Conservation (phyloP, 2,113 vertebrate genomes). For the Sminthopsis crassicaudata region DNA sequence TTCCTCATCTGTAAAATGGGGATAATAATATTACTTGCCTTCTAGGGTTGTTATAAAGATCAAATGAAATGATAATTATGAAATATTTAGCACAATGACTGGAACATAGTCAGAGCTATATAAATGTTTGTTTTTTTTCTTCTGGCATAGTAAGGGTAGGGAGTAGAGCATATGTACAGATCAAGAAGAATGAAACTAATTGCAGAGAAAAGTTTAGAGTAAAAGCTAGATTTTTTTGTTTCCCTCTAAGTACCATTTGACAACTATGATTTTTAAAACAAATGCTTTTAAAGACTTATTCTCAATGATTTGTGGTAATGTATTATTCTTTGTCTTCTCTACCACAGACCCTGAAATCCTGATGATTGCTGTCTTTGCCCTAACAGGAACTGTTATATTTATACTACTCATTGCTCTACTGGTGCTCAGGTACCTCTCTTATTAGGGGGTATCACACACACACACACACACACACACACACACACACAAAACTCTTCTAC, state of each 20-base stretch:
- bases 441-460: not conserved
- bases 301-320: not conserved
- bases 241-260: not conserved
- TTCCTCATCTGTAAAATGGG: not conserved
- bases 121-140: not conserved
- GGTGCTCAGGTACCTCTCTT: constrained; percentile 89
- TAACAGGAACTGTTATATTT: constrained; percentile 88
- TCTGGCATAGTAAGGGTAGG: not conserved
- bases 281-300: not conserved
- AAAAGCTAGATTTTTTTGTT: not conserved
- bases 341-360: constrained; percentile 83
- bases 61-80: not conserved
- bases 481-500: not conserved
- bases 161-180: not conserved
- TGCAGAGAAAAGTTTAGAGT: not conserved
- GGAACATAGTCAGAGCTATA: not conserved
- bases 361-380: constrained; percentile 90
- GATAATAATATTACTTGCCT: not conserved
- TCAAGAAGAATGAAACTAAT: not conserved
- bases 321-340: not conserved
- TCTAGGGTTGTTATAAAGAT: not conserved
- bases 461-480: not conserved
- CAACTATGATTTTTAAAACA: not conserved
- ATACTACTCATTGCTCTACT: constrained; percentile 91
- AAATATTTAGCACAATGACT: not conserved